Conservation (phyloP, 1,140 invertebrate species). For the Araneus ventricosus region DNA sequence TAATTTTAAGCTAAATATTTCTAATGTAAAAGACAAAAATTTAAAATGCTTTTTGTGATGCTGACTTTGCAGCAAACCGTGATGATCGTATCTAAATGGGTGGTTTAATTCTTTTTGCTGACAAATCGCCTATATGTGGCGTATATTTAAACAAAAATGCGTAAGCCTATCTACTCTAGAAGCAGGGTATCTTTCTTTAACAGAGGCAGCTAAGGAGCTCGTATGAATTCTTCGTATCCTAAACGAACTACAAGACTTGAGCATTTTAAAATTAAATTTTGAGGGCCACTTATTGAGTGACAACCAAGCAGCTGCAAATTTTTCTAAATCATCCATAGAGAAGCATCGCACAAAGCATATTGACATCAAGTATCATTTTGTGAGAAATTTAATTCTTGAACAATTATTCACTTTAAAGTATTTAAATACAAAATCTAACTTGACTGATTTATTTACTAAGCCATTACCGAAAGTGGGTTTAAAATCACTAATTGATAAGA, state of each 20-base stretch:
- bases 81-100: conserved; percentile 52
- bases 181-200: conserved; percentile 79
- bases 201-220: conserved; percentile 79
- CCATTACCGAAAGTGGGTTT: conserved; percentile 47
- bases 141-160: conserved; percentile 77
- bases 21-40: background rate
- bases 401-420: conserved; percentile 76
- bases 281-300: conserved; percentile 61
- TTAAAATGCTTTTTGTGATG: conserved; percentile 22
- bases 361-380: conserved; percentile 77
- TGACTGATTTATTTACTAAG: conserved; percentile 76
- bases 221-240: conserved; percentile 74
- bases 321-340: conserved; percentile 76
- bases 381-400: conserved; percentile 79
- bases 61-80: conserved; percentile 33
- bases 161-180: conserved; percentile 79
- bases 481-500: background rate
- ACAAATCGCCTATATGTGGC: conserved; percentile 16
- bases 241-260: conserved; percentile 41
- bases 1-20: conserved; percentile 11
- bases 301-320: conserved; percentile 77
- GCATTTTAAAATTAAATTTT: background rate
- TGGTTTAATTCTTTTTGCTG: conserved; percentile 14
- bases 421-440: conserved; percentile 28
- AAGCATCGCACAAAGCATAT: conserved; percentile 78